phyloP scores from a whole-genome alignment of 1,140 invertebrate genomes.

The Drosophila parabipectinata region DNA sequence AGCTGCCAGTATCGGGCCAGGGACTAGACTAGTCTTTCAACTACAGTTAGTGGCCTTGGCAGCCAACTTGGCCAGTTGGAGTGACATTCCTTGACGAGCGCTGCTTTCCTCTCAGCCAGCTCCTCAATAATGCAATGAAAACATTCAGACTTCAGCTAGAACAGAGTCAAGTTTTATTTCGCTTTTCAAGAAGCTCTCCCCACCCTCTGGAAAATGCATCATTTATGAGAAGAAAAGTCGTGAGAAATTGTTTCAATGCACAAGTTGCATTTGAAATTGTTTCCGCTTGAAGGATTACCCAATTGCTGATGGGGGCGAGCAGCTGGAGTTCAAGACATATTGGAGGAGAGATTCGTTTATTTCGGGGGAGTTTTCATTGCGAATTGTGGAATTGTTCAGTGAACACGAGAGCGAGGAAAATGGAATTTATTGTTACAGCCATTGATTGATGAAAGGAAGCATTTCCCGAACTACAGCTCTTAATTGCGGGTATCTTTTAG shows the following conservation, averaged over 20 bases:
- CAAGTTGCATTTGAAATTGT: conserved; percentile 73
- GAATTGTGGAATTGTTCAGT: conserved; percentile 36
- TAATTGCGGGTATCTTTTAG: neutral
- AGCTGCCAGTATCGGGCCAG: conserved; percentile 35
- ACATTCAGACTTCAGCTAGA: conserved; percentile 59
- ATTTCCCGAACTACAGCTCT: neutral
- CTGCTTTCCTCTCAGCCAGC: conserved; percentile 27
- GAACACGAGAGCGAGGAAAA: conserved; percentile 18
- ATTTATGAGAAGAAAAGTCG: conserved; percentile 71
- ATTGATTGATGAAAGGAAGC: conserved; percentile 32
- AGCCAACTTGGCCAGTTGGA: conserved; percentile 54
- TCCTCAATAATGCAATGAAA: conserved; percentile 77
- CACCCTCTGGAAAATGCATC: conserved; percentile 51
- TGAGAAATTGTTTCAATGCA: conserved; percentile 46
- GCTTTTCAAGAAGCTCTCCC: conserved; percentile 4
- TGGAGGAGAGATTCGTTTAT: conserved; percentile 19
- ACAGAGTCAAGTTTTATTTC: conserved; percentile 48
- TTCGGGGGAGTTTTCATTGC: conserved; percentile 18
- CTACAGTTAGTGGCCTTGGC: conserved; percentile 59
- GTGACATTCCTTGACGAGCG: conserved; percentile 59
- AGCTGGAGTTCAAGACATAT: conserved; percentile 13
- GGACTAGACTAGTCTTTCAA: conserved; percentile 34
- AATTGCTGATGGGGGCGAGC: conserved; percentile 39
- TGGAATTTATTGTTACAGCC: conserved; percentile 17
- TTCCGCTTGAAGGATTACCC: conserved; percentile 50